These are phyloP conservation scores for Rhabdomys dilectus DNA, from an alignment of 2,113 vertebrate species.

Conservation along the genomic window DNA sequence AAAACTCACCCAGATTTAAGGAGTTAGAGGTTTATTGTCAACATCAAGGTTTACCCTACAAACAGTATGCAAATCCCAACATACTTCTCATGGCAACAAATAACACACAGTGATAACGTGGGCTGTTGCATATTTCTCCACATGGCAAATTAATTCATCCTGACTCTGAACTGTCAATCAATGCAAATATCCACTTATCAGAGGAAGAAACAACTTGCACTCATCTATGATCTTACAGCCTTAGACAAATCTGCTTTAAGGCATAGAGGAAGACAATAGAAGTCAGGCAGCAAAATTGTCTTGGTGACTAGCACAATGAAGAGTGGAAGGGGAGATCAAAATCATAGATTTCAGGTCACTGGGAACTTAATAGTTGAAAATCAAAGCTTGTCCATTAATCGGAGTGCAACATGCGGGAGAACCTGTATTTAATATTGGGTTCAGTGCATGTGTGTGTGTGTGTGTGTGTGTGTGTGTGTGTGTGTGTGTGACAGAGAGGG, in stretches of 20 bases:
- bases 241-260: constrained; percentile 27
- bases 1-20: neutral
- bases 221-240: neutral
- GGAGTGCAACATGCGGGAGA: neutral
- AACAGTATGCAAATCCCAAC: constrained; percentile 10
- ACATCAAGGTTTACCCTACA: constrained; percentile 2
- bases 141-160: constrained; percentile 40
- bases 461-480: neutral
- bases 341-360: neutral
- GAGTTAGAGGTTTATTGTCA: neutral
- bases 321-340: neutral
- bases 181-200: constrained; percentile 46
- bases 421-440: neutral
- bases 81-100: neutral
- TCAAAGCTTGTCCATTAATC: neutral
- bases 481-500: too few species aligned
- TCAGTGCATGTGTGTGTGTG: neutral
- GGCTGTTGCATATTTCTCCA: constrained; percentile 29
- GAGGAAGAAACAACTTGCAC: constrained; percentile 44
- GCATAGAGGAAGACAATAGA: neutral
- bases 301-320: neutral
- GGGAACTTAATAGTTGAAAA: neutral
- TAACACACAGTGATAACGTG: neutral
- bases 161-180: constrained; percentile 46
- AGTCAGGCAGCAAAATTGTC: neutral